phyloP scores from a whole-genome alignment of 2,797 vertebrate genomes.

The Ctenopoma kingsleyae region DNA sequence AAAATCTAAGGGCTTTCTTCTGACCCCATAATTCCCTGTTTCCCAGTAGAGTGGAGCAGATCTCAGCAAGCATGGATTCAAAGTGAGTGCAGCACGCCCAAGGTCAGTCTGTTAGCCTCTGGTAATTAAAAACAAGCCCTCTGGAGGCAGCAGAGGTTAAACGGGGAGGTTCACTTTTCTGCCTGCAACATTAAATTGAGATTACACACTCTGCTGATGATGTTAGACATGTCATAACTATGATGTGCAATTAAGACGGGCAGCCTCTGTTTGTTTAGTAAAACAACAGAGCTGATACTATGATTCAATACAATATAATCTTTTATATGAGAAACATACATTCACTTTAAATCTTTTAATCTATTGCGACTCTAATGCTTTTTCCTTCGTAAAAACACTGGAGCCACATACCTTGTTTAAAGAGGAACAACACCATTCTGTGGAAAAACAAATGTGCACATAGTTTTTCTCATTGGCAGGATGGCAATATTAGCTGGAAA shows the following conservation, averaged over 20 bases:
- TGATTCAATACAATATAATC: constrained; percentile 5
- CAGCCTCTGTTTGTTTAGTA: constrained; percentile 36
- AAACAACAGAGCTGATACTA: constrained; percentile 34
- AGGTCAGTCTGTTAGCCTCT: constrained; percentile 91
- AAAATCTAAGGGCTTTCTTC: constrained; percentile 44
- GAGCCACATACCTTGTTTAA: constrained; percentile 15
- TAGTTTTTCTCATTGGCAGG: constrained; percentile 53
- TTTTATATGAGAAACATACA: constrained; percentile 5
- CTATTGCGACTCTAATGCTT: neutral
- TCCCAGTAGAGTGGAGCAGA: constrained; percentile 84
- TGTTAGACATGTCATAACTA: constrained; percentile 58
- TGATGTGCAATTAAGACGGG: constrained; percentile 27
- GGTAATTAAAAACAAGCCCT: constrained; percentile 95
- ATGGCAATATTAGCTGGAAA: constrained; percentile 68
- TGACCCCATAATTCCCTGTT: constrained; percentile 62
- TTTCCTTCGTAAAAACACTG: constrained; percentile 1
- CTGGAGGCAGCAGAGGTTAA: constrained; percentile 89
- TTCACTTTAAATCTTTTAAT: neutral
- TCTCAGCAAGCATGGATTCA: constrained; percentile 87
- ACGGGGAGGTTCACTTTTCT: constrained; percentile 81
- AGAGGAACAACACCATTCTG: constrained; percentile 31
- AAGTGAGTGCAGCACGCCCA: constrained; percentile 86
- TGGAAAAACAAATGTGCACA: constrained; percentile 52
- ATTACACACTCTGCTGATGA: constrained; percentile 78
- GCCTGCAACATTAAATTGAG: constrained; percentile 80